Conservation (phyloP, 2,888 invertebrate species). For the Rapana venosa region DNA sequence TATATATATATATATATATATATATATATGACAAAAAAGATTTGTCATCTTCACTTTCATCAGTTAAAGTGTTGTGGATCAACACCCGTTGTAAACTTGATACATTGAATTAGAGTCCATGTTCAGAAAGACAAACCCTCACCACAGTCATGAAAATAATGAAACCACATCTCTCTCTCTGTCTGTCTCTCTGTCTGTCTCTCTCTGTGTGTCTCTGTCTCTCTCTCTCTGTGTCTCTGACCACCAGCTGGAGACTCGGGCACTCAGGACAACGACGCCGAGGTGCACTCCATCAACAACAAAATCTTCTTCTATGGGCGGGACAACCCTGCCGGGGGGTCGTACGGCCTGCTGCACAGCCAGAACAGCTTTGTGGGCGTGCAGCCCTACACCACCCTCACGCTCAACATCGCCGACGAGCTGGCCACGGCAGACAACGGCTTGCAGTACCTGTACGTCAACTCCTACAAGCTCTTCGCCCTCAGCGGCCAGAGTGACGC, state of each 20-base stretch:
- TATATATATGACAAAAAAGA: no score
- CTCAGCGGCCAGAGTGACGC: slow-evolving; percentile 40
- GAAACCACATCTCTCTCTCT: no score
- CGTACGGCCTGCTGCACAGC: slow-evolving; percentile 14
- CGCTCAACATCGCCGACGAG: slow-evolving; percentile 31
- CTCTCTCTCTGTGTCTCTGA: not conserved
- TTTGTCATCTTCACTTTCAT: no score
- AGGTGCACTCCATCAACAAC: slow-evolving; percentile 31
- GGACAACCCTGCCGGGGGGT: not conserved
- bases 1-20: no score
- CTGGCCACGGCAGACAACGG: slow-evolving; percentile 36
- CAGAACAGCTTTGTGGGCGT: slow-evolving; percentile 21
- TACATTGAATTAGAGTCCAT: no score
- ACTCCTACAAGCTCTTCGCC: slow-evolving; percentile 46
- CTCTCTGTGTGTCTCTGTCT: not conserved
- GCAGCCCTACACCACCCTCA: slow-evolving; percentile 26
- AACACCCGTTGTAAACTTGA: no score
- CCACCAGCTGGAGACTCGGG: slow-evolving; percentile 14
- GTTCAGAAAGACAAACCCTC: no score
- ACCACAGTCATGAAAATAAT: no score
- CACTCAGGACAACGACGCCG: slow-evolving; percentile 19
- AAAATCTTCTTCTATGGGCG: slow-evolving; percentile 12
- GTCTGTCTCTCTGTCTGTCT: no score
- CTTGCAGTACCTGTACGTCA: slow-evolving; percentile 19
- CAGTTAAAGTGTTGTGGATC: no score